These are phyloP conservation scores for Polypterus bichir DNA, from an alignment of 2,113 vertebrate genomes.

Conservation along the genomic window DNA sequence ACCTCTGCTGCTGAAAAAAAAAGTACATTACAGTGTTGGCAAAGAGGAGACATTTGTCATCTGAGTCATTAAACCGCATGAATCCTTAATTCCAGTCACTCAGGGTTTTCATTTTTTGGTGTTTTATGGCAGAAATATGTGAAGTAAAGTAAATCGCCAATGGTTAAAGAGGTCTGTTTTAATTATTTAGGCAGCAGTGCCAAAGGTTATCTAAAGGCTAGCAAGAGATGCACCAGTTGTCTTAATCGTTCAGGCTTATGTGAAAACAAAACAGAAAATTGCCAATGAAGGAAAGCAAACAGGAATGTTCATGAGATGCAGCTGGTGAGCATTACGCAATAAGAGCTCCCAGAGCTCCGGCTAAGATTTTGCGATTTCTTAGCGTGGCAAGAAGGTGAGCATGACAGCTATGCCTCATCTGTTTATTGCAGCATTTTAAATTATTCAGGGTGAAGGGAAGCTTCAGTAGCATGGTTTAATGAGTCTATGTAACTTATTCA, in stretches of 20 bases:
- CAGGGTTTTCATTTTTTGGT: too few species aligned
- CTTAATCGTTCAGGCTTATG: slow-evolving; percentile 28
- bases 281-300: slow-evolving; percentile 41
- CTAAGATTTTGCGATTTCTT: neutral
- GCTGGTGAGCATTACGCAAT: slow-evolving; percentile 44
- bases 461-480: slow-evolving; percentile 5
- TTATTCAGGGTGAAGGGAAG: slow-evolving; percentile 8
- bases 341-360: slow-evolving; percentile 40
- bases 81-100: too few species aligned
- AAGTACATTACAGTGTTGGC: too few species aligned
- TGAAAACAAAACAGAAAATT: slow-evolving; percentile 27
- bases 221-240: too few species aligned
- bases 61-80: too few species aligned
- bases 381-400: slow-evolving; percentile 3
- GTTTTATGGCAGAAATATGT: too few species aligned
- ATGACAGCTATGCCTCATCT: slow-evolving; percentile 15
- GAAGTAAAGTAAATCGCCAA: too few species aligned
- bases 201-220: slow-evolving; percentile 30
- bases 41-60: too few species aligned
- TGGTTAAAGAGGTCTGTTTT: too few species aligned
- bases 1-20: too few species aligned
- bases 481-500: neutral
- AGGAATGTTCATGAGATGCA: slow-evolving; percentile 55
- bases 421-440: slow-evolving; percentile 1
- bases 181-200: slow-evolving; percentile 9